Evolutionary conservation across 1,140 invertebrate species (phyloP).

Genomic region (Bombyx mandarina): DNA sequence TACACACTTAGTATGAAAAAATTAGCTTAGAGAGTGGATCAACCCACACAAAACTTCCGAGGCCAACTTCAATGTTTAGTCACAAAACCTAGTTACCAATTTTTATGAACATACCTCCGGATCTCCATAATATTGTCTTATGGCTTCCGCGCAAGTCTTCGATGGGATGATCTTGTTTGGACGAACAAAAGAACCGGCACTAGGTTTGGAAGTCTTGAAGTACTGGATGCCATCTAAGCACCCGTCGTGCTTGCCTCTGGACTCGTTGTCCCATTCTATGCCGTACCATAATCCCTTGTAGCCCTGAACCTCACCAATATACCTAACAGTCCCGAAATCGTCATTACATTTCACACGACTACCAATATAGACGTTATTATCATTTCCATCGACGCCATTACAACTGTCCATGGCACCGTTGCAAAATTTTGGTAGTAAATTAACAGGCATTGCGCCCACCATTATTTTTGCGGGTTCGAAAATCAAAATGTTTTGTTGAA

Average conservation of each 20-base stretch:
- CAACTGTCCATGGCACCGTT: slow-evolving; percentile 62
- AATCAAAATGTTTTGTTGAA: slow-evolving; percentile 61
- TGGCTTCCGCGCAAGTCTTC: slow-evolving; percentile 79
- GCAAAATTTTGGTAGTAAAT: slow-evolving; percentile 66
- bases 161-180: slow-evolving; percentile 83
- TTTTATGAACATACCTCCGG: slow-evolving; percentile 56
- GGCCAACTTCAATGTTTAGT: background rate
- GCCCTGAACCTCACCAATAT: slow-evolving; percentile 69
- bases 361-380: slow-evolving; percentile 55
- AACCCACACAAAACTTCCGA: too few species aligned
- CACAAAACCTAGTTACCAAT: background rate
- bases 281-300: slow-evolving; percentile 84
- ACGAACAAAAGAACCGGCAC: slow-evolving; percentile 89
- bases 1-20: too few species aligned
- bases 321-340: slow-evolving; percentile 60
- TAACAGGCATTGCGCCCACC: slow-evolving; percentile 69
- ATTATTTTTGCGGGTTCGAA: slow-evolving; percentile 63
- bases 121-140: slow-evolving; percentile 81
- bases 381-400: slow-evolving; percentile 48
- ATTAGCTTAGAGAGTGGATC: too few species aligned
- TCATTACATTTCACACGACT: slow-evolving; percentile 59
- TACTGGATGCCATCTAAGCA: slow-evolving; percentile 84
- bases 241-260: slow-evolving; percentile 92
- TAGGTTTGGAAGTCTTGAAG: slow-evolving; percentile 80
- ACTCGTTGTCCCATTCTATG: slow-evolving; percentile 92